These are phyloP conservation scores for Panonychus citri DNA, from an alignment of 1,140 invertebrate species.

Conservation along the genomic window DNA sequence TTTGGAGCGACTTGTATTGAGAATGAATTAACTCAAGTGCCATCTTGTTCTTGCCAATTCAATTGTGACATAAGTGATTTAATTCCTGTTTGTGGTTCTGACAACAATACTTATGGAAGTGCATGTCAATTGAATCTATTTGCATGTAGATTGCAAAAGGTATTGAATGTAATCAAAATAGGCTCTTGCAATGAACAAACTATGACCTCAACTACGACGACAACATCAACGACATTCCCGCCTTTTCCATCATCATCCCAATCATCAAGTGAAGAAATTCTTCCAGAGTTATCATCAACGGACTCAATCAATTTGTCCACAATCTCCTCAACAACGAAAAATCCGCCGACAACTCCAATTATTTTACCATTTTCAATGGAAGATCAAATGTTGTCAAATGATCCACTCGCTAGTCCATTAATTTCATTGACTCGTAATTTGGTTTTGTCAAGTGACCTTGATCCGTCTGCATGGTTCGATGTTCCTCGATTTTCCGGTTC, in stretches of 20 bases:
- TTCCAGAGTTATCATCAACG: neutral
- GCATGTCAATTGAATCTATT: constrained; percentile 38
- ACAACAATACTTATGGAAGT: constrained; percentile 40
- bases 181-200: constrained; percentile 51
- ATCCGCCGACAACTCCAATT: neutral
- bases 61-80: constrained; percentile 14
- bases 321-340: neutral
- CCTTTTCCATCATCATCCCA: constrained; percentile 15
- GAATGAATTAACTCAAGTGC: neutral
- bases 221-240: constrained; percentile 12
- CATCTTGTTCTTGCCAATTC: neutral
- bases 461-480: neutral
- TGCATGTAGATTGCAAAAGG: constrained; percentile 41
- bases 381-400: too few relatives aligned
- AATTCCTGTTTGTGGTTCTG: constrained; percentile 35
- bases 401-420: too few relatives aligned
- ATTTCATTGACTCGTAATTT: neutral
- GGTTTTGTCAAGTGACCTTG: neutral
- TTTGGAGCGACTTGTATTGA: constrained; percentile 1
- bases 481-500: constrained; percentile 24
- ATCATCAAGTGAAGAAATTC: constrained; percentile 4
- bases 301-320: neutral
- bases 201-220: constrained; percentile 18
- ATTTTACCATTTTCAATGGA: neutral
- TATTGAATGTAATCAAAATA: constrained; percentile 42